A percentile compares a stretch with the other conserved stretches of the same genome.
Conservation (phyloP, 2,888 invertebrate genomes). For the Leucophenga montana region DNA sequence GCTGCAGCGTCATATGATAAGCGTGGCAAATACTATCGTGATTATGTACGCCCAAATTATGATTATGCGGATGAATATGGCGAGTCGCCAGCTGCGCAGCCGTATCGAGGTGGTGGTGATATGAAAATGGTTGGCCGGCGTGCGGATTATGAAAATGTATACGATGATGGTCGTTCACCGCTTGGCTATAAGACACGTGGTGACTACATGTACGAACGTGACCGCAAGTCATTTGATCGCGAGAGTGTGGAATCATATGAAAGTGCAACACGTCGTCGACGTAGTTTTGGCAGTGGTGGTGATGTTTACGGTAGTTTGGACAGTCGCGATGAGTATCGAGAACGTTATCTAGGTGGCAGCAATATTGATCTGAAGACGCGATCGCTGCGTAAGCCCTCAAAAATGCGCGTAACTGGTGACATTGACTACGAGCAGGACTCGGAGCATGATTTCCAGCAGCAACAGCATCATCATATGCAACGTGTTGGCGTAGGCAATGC, state of each 20-base stretch:
- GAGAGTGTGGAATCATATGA: slow-evolving; percentile 73
- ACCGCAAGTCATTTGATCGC: slow-evolving; percentile 72
- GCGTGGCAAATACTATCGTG: slow-evolving; percentile 69
- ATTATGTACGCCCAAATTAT: slow-evolving; percentile 71
- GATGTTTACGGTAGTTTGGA: slow-evolving; percentile 73
- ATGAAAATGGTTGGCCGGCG: slow-evolving; percentile 51
- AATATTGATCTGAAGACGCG: slow-evolving; percentile 67
- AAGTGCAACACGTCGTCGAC: slow-evolving; percentile 67
- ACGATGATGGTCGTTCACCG: slow-evolving; percentile 66
- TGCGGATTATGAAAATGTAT: slow-evolving; percentile 70
- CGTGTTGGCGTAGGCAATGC: slow-evolving; percentile 38
- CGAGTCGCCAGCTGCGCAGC: slow-evolving; percentile 48
- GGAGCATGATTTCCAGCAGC: slow-evolving; percentile 72
- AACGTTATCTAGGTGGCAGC: slow-evolving; percentile 65
- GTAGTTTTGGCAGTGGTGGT: slow-evolving; percentile 73
- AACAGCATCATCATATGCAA: slow-evolving; percentile 29
- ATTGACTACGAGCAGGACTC: slow-evolving; percentile 75
- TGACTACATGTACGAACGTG: slow-evolving; percentile 71
- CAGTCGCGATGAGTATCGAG: slow-evolving; percentile 72
- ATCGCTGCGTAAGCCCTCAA: slow-evolving; percentile 69
- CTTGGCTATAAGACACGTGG: slow-evolving; percentile 59
- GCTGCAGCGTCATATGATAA: slow-evolving; percentile 61
- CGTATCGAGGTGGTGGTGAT: slow-evolving; percentile 38
- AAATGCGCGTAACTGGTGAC: slow-evolving; percentile 70
- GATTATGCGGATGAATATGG: slow-evolving; percentile 62